These are phyloP conservation scores for Brachyistius frenatus DNA, from an alignment of 2,113 vertebrate species.

Conservation along the genomic window DNA sequence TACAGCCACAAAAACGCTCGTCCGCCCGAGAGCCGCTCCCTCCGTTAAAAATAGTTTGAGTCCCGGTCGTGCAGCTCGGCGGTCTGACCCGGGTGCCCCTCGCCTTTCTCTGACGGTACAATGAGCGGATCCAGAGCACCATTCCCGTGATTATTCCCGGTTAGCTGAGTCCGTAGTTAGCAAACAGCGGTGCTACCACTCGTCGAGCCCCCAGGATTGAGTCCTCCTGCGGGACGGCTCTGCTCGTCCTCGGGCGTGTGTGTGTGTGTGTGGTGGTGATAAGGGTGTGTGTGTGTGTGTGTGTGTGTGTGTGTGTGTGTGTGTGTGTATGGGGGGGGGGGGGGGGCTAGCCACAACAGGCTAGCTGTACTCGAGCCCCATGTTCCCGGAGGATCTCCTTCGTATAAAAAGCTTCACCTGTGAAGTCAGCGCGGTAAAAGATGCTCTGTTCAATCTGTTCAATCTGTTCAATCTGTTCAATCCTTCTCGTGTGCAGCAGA, in stretches of 20 bases:
- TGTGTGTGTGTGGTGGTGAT: no score
- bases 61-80: conserved; percentile 66
- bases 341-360: conserved; percentile 53
- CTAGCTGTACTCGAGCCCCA: conserved; percentile 55
- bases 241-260: conserved; percentile 28
- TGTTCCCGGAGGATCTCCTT: conserved; percentile 39
- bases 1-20: conserved; percentile 69
- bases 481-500: conserved; percentile 46
- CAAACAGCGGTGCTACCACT: conserved; percentile 52
- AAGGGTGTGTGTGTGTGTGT: no score
- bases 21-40: conserved; percentile 69
- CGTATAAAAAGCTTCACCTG: conserved; percentile 39
- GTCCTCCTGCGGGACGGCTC: conserved; percentile 68
- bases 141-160: conserved; percentile 77
- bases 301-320: no score
- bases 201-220: conserved; percentile 33
- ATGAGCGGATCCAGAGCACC: conserved; percentile 71
- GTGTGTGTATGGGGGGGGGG: no score
- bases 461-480: conserved; percentile 34
- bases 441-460: conserved; percentile 52
- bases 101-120: conserved; percentile 72
- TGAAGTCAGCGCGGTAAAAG: conserved; percentile 42
- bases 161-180: conserved; percentile 53
- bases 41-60: conserved; percentile 69
- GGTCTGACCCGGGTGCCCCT: conserved; percentile 69